Percentiles rank a stretch among this genome's conserved stretches.
phyloP scores from a whole-genome alignment of 2,888 invertebrate species.

The Drosophila maculinotata region DNA sequence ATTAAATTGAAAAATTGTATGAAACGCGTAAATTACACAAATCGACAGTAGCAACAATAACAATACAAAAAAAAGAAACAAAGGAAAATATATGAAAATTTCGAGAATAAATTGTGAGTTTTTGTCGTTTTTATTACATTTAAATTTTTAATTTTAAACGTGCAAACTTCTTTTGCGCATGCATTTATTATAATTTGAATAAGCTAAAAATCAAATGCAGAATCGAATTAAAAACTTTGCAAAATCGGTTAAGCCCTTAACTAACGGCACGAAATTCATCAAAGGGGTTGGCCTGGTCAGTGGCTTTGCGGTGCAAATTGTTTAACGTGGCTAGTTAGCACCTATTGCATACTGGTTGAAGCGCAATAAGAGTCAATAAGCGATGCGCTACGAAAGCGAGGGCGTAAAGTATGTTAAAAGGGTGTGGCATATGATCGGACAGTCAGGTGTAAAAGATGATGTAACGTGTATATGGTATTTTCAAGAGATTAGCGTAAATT shows the following conservation, averaged over 20 bases:
- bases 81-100: slow-evolving; percentile 17
- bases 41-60: slow-evolving; percentile 58
- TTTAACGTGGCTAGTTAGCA: slow-evolving; percentile 43
- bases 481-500: slow-evolving; percentile 59
- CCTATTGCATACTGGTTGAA: slow-evolving; percentile 32
- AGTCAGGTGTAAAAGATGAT: slow-evolving; percentile 23
- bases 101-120: slow-evolving; percentile 52
- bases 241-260: slow-evolving; percentile 16
- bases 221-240: slow-evolving; percentile 1
- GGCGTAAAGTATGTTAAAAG: background rate
- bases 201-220: slow-evolving; percentile 25
- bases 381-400: background rate
- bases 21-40: slow-evolving; percentile 72
- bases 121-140: slow-evolving; percentile 40
- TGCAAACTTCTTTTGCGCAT: slow-evolving; percentile 9
- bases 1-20: slow-evolving; percentile 71
- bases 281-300: slow-evolving; percentile 22
- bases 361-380: slow-evolving; percentile 10
- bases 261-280: slow-evolving; percentile 23
- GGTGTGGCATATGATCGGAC: slow-evolving; percentile 13
- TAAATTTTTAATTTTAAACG: slow-evolving; percentile 15
- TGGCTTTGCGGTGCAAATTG: slow-evolving; percentile 32
- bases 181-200: slow-evolving; percentile 36
- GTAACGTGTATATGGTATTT: slow-evolving; percentile 17
- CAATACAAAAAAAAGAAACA: slow-evolving; percentile 20